Evolutionary conservation across 2,797 vertebrate species (phyloP).

Genomic region (Mormyrus proboscirostris): DNA sequence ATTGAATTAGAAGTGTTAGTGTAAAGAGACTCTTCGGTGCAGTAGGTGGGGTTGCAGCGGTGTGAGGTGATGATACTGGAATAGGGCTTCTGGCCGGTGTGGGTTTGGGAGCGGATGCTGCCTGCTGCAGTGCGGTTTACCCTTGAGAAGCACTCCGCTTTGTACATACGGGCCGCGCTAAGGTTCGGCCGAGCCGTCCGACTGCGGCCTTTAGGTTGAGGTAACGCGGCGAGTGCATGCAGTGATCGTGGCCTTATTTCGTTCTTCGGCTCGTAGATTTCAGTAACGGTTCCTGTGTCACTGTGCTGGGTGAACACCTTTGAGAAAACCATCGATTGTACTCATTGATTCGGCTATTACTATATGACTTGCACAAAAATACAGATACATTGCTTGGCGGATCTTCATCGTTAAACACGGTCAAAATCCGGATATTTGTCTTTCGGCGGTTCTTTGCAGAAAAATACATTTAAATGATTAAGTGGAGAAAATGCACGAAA

Average conservation of each 20-base stretch:
- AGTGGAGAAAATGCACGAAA: neutral
- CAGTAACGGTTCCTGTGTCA: neutral
- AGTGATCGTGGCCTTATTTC: neutral
- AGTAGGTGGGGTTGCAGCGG: neutral
- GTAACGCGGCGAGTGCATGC: neutral
- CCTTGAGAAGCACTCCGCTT: neutral
- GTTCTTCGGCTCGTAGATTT: neutral
- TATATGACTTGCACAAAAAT: neutral
- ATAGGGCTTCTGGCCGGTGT: neutral
- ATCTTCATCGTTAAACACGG: neutral
- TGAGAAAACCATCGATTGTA: neutral
- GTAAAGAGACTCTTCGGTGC: neutral
- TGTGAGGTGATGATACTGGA: neutral
- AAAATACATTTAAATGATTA: neutral
- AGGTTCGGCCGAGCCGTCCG: neutral
- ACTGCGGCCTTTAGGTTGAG: neutral
- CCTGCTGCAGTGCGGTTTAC: neutral
- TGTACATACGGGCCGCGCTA: neutral
- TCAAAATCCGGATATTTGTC: neutral
- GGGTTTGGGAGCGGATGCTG: neutral
- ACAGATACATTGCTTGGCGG: neutral
- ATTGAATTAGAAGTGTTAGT: neutral
- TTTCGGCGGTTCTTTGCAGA: neutral
- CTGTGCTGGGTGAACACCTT: neutral
- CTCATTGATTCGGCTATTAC: neutral